Base-by-base conservation (phyloP, 2,888 invertebrate species). In the Diarsia rubi region DNA sequence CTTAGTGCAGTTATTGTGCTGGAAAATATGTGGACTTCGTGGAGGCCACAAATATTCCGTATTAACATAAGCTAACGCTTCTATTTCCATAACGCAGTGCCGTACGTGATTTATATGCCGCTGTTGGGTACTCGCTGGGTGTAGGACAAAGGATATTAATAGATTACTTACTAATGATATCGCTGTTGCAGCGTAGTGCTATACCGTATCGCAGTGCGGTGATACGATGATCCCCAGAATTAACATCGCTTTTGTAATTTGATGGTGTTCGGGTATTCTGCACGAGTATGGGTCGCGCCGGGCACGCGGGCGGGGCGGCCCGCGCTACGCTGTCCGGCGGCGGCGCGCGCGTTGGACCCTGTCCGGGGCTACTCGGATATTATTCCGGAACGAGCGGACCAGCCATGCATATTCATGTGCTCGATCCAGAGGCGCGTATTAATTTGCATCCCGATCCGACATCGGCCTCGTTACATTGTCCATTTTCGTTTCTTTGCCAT, bases 331-430 rank as follows among this genome's bases (percentile, higher is more conserved):
- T 27, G 62, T n/a, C 62, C 62, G 66, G 71, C 73, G 75, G 79
- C 74, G 76, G 80, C 77, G 83, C 81, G 86, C 78, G 85, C 82
- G 81, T 81, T 75, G 84, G 82, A 74, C 82, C 85, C 86, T 83
- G 85, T 87, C 79, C 87, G 83, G 89, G 89, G 89, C 88, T 19
- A 89, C 92, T 92, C 90, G 90, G 93, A 94, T 94, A 95, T 95
- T 95, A 95, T 95, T 92, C 94, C 92, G 93, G 91, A 89, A 91
- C 93, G 90, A 90, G 89, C 90, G 91, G 89, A 89, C 91, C 88
- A 86, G 79, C 89, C 93, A 95, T 96, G 95, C 95, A 96, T 96
- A 96, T 96, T 96, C 96, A 96, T 96, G 93, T 86, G 89, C 89
- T 89, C 92, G 92, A 93, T 94, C 93, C 94, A 91, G 93, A 94